A percentile compares a stretch with the other conserved stretches of the same genome.
These are phyloP conservation scores for Sphinx pinastri DNA, from an alignment of 2,888 invertebrate genomes.

Conservation along the genomic window DNA sequence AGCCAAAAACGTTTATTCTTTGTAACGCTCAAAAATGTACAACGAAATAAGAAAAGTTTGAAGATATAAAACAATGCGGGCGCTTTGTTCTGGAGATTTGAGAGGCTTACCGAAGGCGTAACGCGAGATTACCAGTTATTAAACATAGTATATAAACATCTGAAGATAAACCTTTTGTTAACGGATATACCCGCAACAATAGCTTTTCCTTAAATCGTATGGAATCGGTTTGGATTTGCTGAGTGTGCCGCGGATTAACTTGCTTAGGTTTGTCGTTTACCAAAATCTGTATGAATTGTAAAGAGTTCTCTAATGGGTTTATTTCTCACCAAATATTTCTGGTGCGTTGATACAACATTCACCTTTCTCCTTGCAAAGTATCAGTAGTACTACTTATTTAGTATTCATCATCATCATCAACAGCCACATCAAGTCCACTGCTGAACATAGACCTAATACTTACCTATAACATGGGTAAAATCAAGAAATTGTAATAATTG, in stretches of 20 bases:
- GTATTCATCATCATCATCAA: too few relatives aligned
- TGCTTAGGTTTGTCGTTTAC: too few relatives aligned
- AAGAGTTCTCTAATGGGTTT: too few relatives aligned
- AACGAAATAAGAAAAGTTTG: slow-evolving; percentile 1
- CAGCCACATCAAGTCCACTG: too few relatives aligned
- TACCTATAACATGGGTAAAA: too few relatives aligned
- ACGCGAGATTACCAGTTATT: slow-evolving; percentile 6
- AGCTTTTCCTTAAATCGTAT: background rate
- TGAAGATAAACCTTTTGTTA: slow-evolving; percentile 9
- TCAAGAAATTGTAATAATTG: too few relatives aligned
- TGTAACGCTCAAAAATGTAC: background rate
- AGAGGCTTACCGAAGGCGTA: background rate
- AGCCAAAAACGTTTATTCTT: background rate
- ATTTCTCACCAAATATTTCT: too few relatives aligned
- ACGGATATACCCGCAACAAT: background rate
- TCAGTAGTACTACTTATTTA: too few relatives aligned
- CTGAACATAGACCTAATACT: too few relatives aligned
- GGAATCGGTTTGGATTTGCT: background rate
- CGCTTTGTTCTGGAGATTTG: slow-evolving; percentile 4
- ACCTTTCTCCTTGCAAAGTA: too few relatives aligned
- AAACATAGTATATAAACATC: slow-evolving; percentile 4
- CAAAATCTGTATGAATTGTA: too few relatives aligned
- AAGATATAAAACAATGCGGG: slow-evolving; percentile 5
- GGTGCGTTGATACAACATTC: too few relatives aligned
- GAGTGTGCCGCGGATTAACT: background rate